Conservation (phyloP, 2,888 invertebrate species). For the Melanargia galathea region DNA sequence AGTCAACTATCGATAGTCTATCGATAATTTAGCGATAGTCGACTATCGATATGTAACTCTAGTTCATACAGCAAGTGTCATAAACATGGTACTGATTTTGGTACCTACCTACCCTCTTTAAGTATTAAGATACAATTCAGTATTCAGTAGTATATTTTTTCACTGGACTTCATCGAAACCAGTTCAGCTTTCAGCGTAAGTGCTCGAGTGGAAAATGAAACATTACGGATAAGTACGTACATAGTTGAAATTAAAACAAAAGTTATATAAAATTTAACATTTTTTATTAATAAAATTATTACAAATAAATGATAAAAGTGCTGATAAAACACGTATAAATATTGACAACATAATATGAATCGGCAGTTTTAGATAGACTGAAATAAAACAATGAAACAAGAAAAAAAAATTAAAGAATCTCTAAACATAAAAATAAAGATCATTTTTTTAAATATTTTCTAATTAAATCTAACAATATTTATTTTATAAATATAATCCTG, state of each 20-base stretch:
- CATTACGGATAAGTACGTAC: background rate
- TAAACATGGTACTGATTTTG: no score
- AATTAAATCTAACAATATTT: constrained; percentile 21
- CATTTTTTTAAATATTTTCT: constrained; percentile 18
- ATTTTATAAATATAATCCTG: constrained; percentile 17
- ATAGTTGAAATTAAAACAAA: background rate
- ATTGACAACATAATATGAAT: constrained; percentile 17
- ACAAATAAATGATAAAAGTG: constrained; percentile 27
- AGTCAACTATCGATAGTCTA: no score
- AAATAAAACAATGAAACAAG: constrained; percentile 3
- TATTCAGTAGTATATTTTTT: no score
- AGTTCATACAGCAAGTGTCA: no score
- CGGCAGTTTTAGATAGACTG: constrained; percentile 26
- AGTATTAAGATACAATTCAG: no score
- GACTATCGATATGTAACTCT: no score
- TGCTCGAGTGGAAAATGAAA: background rate
- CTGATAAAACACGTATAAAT: constrained; percentile 24
- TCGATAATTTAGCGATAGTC: no score
- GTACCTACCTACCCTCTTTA: no score
- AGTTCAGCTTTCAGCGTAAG: no score
- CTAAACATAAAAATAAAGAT: constrained; percentile 28
- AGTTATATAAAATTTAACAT: background rate
- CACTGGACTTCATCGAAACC: no score
- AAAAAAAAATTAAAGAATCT: constrained; percentile 14
- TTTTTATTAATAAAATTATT: constrained; percentile 31